Evolutionary conservation across 2,888 invertebrate species (phyloP).

Genomic region (Sinopyrophorus schimmeli): DNA sequence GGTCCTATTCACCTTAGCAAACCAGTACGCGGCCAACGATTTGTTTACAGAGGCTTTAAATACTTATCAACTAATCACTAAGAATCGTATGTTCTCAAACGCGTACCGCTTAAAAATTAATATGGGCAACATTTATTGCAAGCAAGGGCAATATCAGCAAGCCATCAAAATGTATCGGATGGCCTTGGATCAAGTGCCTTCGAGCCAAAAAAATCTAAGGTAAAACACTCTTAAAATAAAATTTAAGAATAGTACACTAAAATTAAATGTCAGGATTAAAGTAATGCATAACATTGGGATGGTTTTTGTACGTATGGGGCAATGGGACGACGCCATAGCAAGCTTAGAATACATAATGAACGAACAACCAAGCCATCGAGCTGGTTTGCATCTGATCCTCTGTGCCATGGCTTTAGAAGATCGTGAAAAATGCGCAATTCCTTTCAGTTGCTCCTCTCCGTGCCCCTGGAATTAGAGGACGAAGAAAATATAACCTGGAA

Average conservation of each 20-base stretch:
- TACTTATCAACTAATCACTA: constrained; percentile 91
- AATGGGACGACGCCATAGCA: constrained; percentile 93
- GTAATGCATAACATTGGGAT: constrained; percentile 98
- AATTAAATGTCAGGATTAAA: constrained; percentile 72
- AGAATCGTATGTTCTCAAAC: constrained; percentile 92
- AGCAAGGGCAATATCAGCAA: constrained; percentile 90
- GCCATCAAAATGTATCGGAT: constrained; percentile 97
- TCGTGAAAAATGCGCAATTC: constrained; percentile 89
- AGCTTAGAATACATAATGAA: constrained; percentile 99
- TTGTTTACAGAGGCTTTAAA: constrained; percentile 95
- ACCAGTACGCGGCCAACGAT: constrained; percentile 91
- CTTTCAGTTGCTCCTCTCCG: constrained; percentile 86
- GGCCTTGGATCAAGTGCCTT: constrained; percentile 96
- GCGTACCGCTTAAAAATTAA: constrained; percentile 93
- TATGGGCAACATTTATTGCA: constrained; percentile 97
- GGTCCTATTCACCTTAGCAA: constrained; percentile 93
- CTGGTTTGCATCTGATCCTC: constrained; percentile 85
- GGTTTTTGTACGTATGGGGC: constrained; percentile 92
- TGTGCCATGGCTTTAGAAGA: constrained; percentile 90
- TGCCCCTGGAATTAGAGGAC: constrained; percentile 81
- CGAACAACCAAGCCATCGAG: constrained; percentile 77
- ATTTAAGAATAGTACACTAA: neutral
- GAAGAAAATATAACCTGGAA: no score
- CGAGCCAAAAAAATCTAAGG: constrained; percentile 90
- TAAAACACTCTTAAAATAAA: constrained; percentile 42